phyloP scores from a whole-genome alignment of 2,797 vertebrate genomes.

The Anabacerthia variegaticeps region DNA sequence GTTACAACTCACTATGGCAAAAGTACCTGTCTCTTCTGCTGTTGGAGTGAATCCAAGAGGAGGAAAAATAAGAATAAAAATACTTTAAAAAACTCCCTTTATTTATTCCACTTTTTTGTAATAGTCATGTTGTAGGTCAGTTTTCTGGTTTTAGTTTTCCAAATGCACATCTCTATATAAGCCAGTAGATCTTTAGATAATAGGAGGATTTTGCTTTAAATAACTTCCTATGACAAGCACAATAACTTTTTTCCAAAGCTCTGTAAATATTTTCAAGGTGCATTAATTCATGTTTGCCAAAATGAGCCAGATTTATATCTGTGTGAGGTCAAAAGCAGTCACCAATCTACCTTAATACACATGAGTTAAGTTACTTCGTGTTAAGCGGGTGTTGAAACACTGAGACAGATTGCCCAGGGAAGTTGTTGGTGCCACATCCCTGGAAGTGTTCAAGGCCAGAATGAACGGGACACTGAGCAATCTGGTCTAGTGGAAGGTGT shows the following conservation, averaged over 20 bases:
- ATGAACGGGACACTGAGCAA: not conserved
- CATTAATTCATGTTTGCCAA: not conserved
- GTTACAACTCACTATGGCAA: not conserved
- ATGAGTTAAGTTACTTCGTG: not conserved
- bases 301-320: not conserved
- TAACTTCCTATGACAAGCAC: not conserved
- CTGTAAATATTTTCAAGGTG: not conserved
- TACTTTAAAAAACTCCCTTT: fast-evolving
- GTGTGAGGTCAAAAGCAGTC: not conserved
- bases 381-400: not conserved
- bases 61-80: not conserved
- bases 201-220: not conserved
- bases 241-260: not conserved
- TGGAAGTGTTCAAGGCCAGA: not conserved
- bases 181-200: not conserved
- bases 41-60: not conserved
- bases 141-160: not conserved
- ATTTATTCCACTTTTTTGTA: not conserved
- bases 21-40: not conserved
- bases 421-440: not conserved
- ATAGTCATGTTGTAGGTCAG: not conserved
- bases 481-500: not conserved
- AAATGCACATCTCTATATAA: not conserved
- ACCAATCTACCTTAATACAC: not conserved
- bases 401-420: not conserved